A percentile compares a stretch with the other conserved stretches of the same genome.
phyloP scores from a whole-genome alignment of 2,888 invertebrate species.

The Caenorhabditis uteleia region DNA sequence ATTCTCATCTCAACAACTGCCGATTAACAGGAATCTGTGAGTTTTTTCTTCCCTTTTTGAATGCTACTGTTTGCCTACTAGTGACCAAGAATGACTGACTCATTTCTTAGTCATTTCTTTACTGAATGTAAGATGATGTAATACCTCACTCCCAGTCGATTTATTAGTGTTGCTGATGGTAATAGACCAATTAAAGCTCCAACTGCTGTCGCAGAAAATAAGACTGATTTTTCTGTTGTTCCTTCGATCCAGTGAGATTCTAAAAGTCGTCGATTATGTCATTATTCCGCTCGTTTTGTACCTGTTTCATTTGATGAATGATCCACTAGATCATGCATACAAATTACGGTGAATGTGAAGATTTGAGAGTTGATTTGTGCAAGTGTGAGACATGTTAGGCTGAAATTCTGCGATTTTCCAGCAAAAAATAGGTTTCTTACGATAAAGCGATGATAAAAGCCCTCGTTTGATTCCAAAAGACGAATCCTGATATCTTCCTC shows the following conservation, averaged over 20 bases:
- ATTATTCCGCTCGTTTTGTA: not conserved
- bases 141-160: constrained; percentile 17
- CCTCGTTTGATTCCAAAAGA: constrained; percentile 2
- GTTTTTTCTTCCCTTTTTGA: no score
- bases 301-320: not conserved
- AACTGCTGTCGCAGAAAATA: constrained; percentile 30
- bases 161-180: constrained; percentile 20
- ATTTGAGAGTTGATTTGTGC: constrained; percentile 18
- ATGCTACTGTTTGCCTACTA: no score
- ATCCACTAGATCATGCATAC: constrained; percentile 31
- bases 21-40: no score
- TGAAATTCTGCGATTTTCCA: not conserved
- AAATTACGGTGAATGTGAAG: constrained; percentile 41
- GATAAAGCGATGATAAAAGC: not conserved
- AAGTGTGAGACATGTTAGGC: constrained; percentile 16
- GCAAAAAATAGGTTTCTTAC: not conserved
- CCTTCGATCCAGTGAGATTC: constrained; percentile 32
- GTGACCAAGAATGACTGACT: no score
- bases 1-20: no score
- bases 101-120: no score
- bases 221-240: constrained; percentile 14
- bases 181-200: constrained; percentile 24
- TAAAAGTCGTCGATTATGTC: not conserved
- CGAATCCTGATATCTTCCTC: constrained; percentile 2
- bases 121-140: no score